These are phyloP conservation scores for Acyrthosiphon pisum DNA, from an alignment of 1,140 invertebrate species.

Conservation along the genomic window DNA sequence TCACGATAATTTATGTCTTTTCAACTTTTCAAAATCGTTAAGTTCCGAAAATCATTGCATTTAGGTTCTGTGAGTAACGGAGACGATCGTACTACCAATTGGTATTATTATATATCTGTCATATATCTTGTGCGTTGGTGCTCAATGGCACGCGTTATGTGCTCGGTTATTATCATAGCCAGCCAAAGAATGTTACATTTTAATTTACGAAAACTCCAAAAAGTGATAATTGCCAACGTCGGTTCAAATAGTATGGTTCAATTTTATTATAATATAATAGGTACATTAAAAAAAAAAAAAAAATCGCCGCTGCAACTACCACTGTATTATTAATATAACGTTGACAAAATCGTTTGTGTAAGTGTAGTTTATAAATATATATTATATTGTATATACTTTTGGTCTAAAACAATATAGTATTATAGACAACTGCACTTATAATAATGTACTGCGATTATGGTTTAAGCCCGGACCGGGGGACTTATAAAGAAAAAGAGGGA, in stretches of 20 bases:
- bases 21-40: neutral
- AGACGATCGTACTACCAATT: neutral
- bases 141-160: neutral
- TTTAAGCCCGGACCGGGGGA: neutral
- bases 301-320: neutral
- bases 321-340: neutral
- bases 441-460: constrained; percentile 5
- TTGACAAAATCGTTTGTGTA: neutral
- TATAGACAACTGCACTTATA: neutral
- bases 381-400: neutral
- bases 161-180: neutral
- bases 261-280: too few species aligned
- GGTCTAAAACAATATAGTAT: neutral
- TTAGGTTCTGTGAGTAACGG: neutral
- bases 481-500: neutral
- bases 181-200: neutral
- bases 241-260: neutral
- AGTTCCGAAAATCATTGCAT: neutral
- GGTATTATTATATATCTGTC: neutral
- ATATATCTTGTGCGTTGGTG: neutral
- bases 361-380: neutral
- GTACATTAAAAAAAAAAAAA: neutral
- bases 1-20: neutral
- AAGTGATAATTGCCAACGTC: neutral
- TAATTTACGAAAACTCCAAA: neutral